Evolutionary conservation across 2,113 vertebrate genomes (phyloP).

Genomic region (Merops nubicus): DNA sequence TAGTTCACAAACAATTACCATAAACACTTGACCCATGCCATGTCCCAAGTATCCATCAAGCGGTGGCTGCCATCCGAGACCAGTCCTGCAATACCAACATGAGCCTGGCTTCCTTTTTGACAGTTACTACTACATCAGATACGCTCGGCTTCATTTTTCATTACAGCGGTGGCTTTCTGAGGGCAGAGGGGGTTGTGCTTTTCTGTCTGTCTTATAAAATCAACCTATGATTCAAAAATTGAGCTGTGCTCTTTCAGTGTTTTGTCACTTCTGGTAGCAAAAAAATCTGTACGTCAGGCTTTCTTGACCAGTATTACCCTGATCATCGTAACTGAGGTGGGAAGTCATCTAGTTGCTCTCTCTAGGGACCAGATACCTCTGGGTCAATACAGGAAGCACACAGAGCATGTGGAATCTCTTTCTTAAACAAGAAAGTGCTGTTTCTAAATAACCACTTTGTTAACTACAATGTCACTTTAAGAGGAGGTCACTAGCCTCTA

Average conservation of each 20-base stretch:
- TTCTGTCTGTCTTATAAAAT: neutral
- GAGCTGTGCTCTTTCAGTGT: neutral
- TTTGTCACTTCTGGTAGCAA: neutral
- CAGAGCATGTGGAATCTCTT: neutral
- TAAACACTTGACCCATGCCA: neutral
- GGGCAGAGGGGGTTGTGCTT: neutral
- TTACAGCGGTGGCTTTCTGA: neutral
- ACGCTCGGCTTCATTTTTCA: neutral
- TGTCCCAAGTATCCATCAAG: neutral
- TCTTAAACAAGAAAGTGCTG: neutral
- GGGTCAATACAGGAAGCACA: neutral
- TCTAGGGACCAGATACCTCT: neutral
- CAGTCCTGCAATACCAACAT: neutral
- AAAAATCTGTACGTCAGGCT: neutral
- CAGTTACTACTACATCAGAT: neutral
- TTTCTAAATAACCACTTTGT: neutral
- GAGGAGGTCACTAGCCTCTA: neutral
- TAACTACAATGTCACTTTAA: slow-evolving; percentile 7
- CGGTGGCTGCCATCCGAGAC: neutral
- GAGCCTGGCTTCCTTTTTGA: neutral
- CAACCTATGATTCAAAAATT: neutral
- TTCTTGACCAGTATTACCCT: neutral
- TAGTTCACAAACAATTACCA: slow-evolving; percentile 18
- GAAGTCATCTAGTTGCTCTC: neutral
- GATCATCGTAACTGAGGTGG: neutral